Evolutionary conservation across 2,113 vertebrate genomes (phyloP), one percentile per base, ranked within the genome.

Genomic region (Symphodus melops): DNA sequence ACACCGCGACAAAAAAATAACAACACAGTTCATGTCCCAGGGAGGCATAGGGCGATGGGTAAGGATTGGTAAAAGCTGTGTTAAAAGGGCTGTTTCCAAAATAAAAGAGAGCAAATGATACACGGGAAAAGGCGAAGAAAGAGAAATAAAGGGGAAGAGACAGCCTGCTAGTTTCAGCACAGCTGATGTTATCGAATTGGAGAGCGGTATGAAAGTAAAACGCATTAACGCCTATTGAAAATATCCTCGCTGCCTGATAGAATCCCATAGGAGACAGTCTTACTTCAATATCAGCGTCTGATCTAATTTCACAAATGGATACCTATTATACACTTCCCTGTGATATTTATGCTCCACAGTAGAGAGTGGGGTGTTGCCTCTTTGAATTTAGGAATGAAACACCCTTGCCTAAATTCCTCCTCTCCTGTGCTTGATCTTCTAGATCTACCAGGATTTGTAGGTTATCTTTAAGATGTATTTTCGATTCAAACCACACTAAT

Each of bases 231-330:
- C 69, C 79, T 69, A 82, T 84, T 88, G 86, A 84, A 92, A 89
- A 83, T 80, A 69, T 83, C 73, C 73, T 59, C 16, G 23, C 62
- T 57, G 76, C 72, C 79, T 85, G 83, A 86, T 78, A 71, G 83
- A 89, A 83, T 89, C 87, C 80, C 88, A 61, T 2, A 23, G 82
- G 81, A 81, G 83, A 86, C 72, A 82, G 79, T 69, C 75, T 76
- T 73, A 53, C 86, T 55, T 89, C 89, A 77, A 86, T 91, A 90
- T 88, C 91, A 83, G 86, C 61, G n/a, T 78, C 73, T 72, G 85
- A 88, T 90, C 82, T 91, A 83, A 92, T 91, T 86, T 93, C 91
- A 93, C 86, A 90, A 92, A 92, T 88, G 86, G 72, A 84, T 75
- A 86, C 68, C 83, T 77, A 85, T 88, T 90, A 86, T 83, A 71